Percentiles rank a stretch among this genome's conserved stretches.
phyloP scores from a whole-genome alignment of 2,888 invertebrate species.

The Gortyna flavago region DNA sequence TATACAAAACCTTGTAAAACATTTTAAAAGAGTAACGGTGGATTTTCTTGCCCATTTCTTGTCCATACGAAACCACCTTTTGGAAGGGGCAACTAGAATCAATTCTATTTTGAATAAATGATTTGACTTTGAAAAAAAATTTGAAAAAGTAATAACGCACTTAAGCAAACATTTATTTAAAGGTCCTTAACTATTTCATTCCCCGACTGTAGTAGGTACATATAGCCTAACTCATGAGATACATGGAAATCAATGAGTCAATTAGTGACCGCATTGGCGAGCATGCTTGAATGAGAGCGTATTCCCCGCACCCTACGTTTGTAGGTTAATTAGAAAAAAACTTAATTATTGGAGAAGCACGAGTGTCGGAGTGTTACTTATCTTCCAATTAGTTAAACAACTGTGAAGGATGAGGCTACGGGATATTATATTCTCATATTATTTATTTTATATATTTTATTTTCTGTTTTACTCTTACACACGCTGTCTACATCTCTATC shows the following conservation, averaged over 20 bases:
- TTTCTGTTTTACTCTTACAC: no score
- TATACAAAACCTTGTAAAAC: no score
- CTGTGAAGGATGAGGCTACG: neutral
- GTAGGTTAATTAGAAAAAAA: slow-evolving; percentile 37
- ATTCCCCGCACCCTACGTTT: slow-evolving; percentile 16
- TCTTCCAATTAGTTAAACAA: slow-evolving; percentile 19
- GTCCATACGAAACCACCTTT: no score
- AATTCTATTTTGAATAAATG: no score
- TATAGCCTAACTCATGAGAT: slow-evolving; percentile 4
- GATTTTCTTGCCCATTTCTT: no score
- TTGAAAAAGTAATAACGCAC: no score
- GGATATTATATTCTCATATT: neutral
- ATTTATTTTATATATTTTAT: no score
- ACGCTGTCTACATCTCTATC: no score
- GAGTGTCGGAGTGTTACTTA: slow-evolving; percentile 17
- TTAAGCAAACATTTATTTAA: neutral
- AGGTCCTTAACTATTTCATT: neutral
- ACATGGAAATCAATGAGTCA: slow-evolving; percentile 74
- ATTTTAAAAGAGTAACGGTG: no score
- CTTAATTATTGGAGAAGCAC: slow-evolving; percentile 34
- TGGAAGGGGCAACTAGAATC: no score
- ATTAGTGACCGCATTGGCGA: slow-evolving; percentile 58
- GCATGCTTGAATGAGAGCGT: slow-evolving; percentile 46
- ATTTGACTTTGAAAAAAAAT: no score
- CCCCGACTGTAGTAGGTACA: neutral